Conservation (phyloP, 2,113 vertebrate genomes). For the Stegastes partitus region DNA sequence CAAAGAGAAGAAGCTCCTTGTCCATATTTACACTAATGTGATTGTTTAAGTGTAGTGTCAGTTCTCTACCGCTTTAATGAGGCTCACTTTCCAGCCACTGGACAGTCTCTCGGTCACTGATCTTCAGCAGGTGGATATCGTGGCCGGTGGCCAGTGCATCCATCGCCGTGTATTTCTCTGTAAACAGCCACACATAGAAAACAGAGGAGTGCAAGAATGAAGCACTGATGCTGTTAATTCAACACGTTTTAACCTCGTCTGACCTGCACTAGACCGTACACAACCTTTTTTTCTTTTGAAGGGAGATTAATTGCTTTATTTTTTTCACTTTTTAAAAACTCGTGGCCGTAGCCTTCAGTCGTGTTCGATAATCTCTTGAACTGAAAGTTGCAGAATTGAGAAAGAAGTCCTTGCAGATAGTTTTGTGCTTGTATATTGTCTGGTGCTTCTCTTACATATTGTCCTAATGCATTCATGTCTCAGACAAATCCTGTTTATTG, state of each 20-base stretch:
- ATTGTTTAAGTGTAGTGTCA: background rate
- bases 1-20: background rate
- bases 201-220: background rate
- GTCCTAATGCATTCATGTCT: no score
- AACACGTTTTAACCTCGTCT: no score
- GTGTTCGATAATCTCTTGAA: background rate
- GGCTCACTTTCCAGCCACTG: slow-evolving; percentile 82
- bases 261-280: no score
- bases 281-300: no score
- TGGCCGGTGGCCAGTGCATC: slow-evolving; percentile 82
- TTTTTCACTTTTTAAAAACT: no score
- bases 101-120: slow-evolving; percentile 88
- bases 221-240: no score
- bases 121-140: slow-evolving; percentile 86
- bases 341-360: no score
- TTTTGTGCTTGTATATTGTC: no score
- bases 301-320: no score
- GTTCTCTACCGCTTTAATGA: slow-evolving; percentile 85
- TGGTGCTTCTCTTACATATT: no score
- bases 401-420: background rate
- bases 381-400: background rate
- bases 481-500: no score
- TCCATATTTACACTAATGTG: background rate
- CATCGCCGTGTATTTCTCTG: slow-evolving; percentile 86
- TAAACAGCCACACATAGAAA: slow-evolving; percentile 85